Percentiles rank a stretch among this genome's conserved stretches.
Evolutionary conservation across 2,113 vertebrate genomes (phyloP).

Genomic region (Paramisgurnus dabryanus): DNA sequence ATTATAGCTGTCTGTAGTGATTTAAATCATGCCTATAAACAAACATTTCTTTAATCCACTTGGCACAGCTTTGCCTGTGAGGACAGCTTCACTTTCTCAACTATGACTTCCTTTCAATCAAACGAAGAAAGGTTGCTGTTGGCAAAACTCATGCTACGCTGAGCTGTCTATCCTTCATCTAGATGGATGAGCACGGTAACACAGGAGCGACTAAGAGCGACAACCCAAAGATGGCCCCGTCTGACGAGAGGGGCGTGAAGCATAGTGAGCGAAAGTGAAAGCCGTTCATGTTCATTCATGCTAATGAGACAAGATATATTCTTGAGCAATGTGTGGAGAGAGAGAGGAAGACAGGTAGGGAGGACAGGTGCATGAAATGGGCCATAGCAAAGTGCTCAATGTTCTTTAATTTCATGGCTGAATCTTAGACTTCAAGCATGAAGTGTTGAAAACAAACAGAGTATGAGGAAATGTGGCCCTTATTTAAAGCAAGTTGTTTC

Average conservation of each 20-base stretch:
- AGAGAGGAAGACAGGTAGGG: not conserved
- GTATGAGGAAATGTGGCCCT: not conserved
- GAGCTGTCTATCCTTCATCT: not conserved
- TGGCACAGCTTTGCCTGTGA: not conserved
- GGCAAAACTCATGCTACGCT: not conserved
- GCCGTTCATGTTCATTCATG: constrained; percentile 25
- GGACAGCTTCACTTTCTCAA: not conserved
- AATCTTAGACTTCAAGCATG: not conserved
- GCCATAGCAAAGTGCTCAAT: not conserved
- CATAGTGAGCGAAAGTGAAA: not conserved
- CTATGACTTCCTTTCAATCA: not conserved
- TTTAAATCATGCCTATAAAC: not conserved
- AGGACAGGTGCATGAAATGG: not conserved
- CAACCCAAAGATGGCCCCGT: not conserved
- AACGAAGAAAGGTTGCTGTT: not conserved
- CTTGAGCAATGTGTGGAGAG: not conserved
- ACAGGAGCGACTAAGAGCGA: not conserved
- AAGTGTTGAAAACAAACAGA: not conserved
- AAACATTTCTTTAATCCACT: not conserved
- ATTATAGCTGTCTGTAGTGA: not conserved
- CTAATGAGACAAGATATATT: constrained; percentile 24
- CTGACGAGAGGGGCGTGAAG: not conserved
- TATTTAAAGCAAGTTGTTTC: not conserved
- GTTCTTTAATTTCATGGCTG: not conserved
- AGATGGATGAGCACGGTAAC: not conserved